These are phyloP conservation scores for Chrysolina oricalcia DNA, from an alignment of 2,888 invertebrate species.

Conservation along the genomic window DNA sequence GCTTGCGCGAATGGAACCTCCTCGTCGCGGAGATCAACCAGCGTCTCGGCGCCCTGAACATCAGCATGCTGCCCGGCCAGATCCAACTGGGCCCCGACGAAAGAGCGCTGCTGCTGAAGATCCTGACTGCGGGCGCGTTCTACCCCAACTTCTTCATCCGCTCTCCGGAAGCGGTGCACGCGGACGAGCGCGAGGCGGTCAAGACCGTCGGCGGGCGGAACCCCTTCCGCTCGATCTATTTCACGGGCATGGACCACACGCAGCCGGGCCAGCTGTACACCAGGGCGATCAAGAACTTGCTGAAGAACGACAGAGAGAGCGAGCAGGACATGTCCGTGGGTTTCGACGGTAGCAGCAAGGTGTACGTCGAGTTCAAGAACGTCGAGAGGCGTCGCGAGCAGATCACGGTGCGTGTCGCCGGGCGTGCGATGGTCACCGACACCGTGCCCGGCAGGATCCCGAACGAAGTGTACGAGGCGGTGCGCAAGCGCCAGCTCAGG, in stretches of 20 bases:
- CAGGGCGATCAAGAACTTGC: conserved; percentile 76
- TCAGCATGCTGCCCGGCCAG: conserved; percentile 74
- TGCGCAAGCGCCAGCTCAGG: conserved; percentile 79
- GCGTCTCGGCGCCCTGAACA: conserved; percentile 77
- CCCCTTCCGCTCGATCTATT: conserved; percentile 85
- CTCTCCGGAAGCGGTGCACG: conserved; percentile 72
- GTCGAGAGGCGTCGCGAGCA: conserved; percentile 59
- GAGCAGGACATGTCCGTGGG: conserved; percentile 74
- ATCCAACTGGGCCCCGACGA: conserved; percentile 72
- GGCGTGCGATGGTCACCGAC: conserved; percentile 69
- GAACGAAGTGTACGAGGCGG: conserved; percentile 82
- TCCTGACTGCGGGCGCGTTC: conserved; percentile 90
- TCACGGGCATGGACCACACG: conserved; percentile 74
- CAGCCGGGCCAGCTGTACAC: conserved; percentile 84
- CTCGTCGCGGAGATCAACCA: conserved; percentile 81
- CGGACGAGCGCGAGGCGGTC: conserved; percentile 79
- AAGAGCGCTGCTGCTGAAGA: conserved; percentile 79
- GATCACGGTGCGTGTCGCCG: conserved; percentile 59
- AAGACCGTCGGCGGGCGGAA: conserved; percentile 82
- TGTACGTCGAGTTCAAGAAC: conserved; percentile 79
- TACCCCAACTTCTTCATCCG: conserved; percentile 93
- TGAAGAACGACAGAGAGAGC: conserved; percentile 69
- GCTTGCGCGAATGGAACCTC: conserved; percentile 82
- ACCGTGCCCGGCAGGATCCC: conserved; percentile 77
- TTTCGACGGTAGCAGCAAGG: conserved; percentile 75